These are phyloP conservation scores for Fregata magnificens DNA, from an alignment of 2,113 vertebrate species.

Conservation along the genomic window DNA sequence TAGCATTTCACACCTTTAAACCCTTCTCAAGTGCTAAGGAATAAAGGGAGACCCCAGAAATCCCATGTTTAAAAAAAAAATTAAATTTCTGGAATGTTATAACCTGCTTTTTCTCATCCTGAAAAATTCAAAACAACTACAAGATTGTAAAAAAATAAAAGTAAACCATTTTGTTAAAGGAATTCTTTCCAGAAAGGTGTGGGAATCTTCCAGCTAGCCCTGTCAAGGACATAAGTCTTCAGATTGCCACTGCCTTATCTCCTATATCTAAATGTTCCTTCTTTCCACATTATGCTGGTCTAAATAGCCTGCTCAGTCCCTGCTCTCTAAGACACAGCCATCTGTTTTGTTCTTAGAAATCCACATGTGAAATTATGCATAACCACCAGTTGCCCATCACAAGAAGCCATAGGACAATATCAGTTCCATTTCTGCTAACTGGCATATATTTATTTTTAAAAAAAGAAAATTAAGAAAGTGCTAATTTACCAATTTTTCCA, in stretches of 20 bases:
- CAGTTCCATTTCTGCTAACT: neutral
- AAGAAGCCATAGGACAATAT: neutral
- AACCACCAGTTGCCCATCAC: neutral
- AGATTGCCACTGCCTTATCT: neutral
- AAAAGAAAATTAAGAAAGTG: neutral
- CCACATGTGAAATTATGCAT: neutral
- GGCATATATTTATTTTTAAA: neutral
- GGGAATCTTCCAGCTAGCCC: neutral
- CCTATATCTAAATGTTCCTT: neutral
- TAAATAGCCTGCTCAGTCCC: neutral
- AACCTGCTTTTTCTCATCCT: neutral
- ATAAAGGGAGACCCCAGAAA: neutral
- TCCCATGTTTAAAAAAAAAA: neutral
- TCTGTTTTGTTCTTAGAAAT: neutral
- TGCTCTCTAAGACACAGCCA: neutral
- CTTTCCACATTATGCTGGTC: neutral
- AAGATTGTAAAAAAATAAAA: neutral
- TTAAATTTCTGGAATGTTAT: neutral
- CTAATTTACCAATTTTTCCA: neutral
- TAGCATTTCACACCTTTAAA: neutral
- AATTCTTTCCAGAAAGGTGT: neutral
- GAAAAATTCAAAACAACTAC: neutral
- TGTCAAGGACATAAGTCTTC: neutral
- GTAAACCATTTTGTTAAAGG: neutral
- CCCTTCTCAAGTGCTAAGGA: neutral